Base-by-base conservation (phyloP, 2,113 vertebrate species). In the Anguilla rostrata region DNA sequence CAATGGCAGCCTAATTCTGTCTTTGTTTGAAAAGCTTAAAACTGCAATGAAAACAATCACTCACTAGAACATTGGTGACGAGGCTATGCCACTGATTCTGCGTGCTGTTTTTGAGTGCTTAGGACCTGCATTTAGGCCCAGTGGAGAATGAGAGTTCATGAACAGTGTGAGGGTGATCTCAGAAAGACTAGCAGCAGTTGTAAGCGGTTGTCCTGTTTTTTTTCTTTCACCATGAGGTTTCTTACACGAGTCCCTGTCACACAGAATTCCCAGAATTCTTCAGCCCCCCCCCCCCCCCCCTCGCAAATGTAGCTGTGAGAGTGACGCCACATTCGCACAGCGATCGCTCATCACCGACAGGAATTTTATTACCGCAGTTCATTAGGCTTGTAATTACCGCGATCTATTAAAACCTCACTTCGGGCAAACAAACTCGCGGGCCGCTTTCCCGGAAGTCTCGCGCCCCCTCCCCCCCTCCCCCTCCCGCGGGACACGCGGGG, bases 371-470 rank as follows among this genome's bases (percentile, higher is more conserved):
- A 9, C 46, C 49, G 46, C 87, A 49, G 86, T 87, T 82, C 83
- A 78, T 84, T 86, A 79, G 46, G 26, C 34, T n/a, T 86, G 75
- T 86, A 87, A 84, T 88, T 84, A 79, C 43, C 66, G 39, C 60
- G 87, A 88, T 89, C 66, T 86, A 89, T 87, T 90, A 79, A 87
- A 85, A 83, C 79, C 85, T 46, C 22, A 57, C 56, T 41, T 81
- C 57, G 86, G 46, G 82, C 86, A 84, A 11, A 63, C 86, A 84
- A 11, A 63, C 66, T 66, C 81, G 39, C 86, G 22, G 81, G 34
- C 1, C 34, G 34, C 34, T 60, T 26, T 43, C 53, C 82, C 82
- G 49, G 43, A 81, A 43, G 86, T 11, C 49, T 89, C 41, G 8
- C 82, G 34, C 34, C 34, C 34, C 34, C 34, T n/a, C 34, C 1